Base-by-base conservation (phyloP, 2,797 vertebrate species). In the Rhynchotus rufescens region DNA sequence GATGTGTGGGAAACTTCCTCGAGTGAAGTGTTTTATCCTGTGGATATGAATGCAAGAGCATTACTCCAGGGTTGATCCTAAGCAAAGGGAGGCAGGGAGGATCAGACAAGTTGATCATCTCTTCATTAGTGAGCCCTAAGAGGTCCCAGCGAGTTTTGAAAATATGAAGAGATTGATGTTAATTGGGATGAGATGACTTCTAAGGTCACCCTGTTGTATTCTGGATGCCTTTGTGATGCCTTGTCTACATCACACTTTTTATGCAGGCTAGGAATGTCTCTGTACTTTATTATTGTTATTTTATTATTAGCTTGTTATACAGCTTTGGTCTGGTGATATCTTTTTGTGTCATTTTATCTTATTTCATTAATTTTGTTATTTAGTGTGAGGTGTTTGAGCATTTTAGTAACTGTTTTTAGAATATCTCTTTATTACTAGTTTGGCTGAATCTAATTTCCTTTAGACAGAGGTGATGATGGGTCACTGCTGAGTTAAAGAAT, bases 1-100 rank as follows among this genome's bases (percentile, higher is more conserved):
- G 38, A 90, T 49, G 32, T 94, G 77, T 95, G 92, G 85, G 93
- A 95, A 95, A 89, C 57, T 92, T 95, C 89, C 84, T 96, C 56
- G 60, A 95, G 89, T 62, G 68, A 80, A 77, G 62, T 36, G 22
- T 64, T 95, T 86, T 86, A 32, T 52, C 91, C 64, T 76, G 40
- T 61, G 52, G 87, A 25, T 88, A 25, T 49, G 64, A 92, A 78
- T 74, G 85, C 12, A 57, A 21, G 40, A 80, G 47, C 9, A 1
- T 72, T 80, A 75, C 73, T 90, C 89, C 62, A 89, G 42, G 12
- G 9, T 12, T 90, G 28, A 45, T 89, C 54, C 59, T 83, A 75
- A 85, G 69, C 51, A 69, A 64, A 80, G 26, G 34, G 19, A 92
- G 38, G 51, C 51, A 26, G 30, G 38, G 51, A 94, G 51, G 16